phyloP scores from a whole-genome alignment of 1,140 invertebrate genomes.

The Macrosteles quadrilineatus region DNA sequence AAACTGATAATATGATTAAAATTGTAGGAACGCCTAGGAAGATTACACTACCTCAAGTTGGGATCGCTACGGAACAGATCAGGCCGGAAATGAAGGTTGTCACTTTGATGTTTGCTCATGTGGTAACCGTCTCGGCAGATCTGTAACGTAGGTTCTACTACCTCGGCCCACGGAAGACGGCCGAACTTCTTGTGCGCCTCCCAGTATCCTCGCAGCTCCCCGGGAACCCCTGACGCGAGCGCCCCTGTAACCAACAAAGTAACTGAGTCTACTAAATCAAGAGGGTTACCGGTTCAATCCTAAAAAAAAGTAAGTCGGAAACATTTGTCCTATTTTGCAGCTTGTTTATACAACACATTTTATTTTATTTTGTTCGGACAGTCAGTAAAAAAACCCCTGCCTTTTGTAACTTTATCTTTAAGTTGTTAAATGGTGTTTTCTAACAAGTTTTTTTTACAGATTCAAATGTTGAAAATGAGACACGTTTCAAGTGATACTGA shows the following conservation, averaged over 20 bases:
- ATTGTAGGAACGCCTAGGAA: too few relatives aligned
- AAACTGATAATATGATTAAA: too few relatives aligned
- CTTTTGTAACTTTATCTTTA: too few relatives aligned
- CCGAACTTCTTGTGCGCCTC: constrained; percentile 80
- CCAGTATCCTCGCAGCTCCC: constrained; percentile 88
- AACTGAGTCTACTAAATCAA: too few relatives aligned
- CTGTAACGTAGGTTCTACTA: constrained; percentile 75
- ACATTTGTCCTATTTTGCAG: too few relatives aligned
- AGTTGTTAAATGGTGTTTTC: too few relatives aligned
- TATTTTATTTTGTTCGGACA: too few relatives aligned
- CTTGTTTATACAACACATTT: too few relatives aligned
- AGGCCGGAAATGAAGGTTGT: constrained; percentile 55
- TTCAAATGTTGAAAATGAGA: too few relatives aligned
- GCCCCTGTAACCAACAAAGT: constrained; percentile 62
- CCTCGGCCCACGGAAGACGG: constrained; percentile 74
- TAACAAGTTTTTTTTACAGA: too few relatives aligned
- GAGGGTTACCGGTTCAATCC: neutral
- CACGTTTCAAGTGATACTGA: too few relatives aligned
- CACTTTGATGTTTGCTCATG: constrained; percentile 66
- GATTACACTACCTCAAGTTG: constrained; percentile 62
- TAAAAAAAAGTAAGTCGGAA: neutral
- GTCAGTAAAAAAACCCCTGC: too few relatives aligned
- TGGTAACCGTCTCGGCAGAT: constrained; percentile 74
- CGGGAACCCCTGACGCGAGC: constrained; percentile 82
- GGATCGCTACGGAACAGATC: constrained; percentile 59